Evolutionary conservation across 30 jellyfish, hydroid and myxozoan species (phyloP), one percentile per base, ranked within the genome.

Genomic region (Aurelia sp.): DNA sequence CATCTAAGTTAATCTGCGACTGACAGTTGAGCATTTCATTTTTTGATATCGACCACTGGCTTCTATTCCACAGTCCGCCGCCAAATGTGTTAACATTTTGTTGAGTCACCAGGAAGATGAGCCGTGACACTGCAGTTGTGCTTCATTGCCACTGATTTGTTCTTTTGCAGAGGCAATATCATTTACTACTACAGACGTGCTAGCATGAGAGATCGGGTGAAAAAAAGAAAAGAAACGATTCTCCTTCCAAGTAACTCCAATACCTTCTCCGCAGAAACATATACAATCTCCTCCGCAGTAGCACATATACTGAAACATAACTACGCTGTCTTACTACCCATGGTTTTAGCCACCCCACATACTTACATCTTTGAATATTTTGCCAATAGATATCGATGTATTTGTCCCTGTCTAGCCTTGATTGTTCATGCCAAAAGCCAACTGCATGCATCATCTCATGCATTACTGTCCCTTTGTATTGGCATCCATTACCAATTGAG

Each of bases 361-460:
- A 60, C 78, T 79, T 79, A 79, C 90, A 38, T 4, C 30, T 63
- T 44, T 79, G 90, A 22, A 81, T 81, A 31, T 81, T 81, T 22
- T 81, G 63, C 91, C 91, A 81, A 53, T 81, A 66, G 13, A 81
- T 81, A 10, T 82, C 58, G 77, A 81, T 63, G 18, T 66, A 81
- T 3, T 48, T 11, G 24, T 81, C 91, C 47, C 91, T 52, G 60
- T 81, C 91, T 11, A 81, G 57, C 10, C 91, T 61, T 8, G 91
- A 81, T 30, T 81, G 91, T 40, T 81, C 91, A 30, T 81, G 91
- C 91, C 91, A 81, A 41, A 81, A 81, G 6, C 91, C 91, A 51
- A 67, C 70, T 21, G 91, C 91, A 57, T 81, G 91, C 91, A 81
- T 81, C 91, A 81, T 81, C 47, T 81, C 91, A 53, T 81, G 91